A percentile compares a stretch with the other conserved stretches of the same genome.
Evolutionary conservation across 2,888 invertebrate species (phyloP).

Genomic region (Hydrotaea diabolus): DNA sequence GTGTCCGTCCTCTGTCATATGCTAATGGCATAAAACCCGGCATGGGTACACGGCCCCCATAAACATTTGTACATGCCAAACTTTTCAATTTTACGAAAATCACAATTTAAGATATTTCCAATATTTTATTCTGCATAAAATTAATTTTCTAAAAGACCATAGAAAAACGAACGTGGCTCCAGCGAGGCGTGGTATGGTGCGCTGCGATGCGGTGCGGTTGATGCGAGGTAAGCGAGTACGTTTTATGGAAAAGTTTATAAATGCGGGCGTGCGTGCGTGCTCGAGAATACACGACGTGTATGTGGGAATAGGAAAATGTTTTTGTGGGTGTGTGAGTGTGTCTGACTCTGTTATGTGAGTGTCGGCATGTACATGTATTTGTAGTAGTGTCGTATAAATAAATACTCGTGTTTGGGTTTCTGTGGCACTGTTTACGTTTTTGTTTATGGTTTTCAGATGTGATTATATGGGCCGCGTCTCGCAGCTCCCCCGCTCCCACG

Average conservation of each 20-base stretch:
- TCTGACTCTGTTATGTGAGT: constrained; percentile 12
- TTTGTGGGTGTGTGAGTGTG: neutral
- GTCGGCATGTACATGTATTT: neutral
- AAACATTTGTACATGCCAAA: neutral
- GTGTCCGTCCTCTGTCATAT: neutral
- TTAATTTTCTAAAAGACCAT: constrained; percentile 22
- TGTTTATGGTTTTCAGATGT: constrained; percentile 34
- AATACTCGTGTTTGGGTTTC: constrained; percentile 25
- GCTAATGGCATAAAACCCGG: constrained; percentile 8
- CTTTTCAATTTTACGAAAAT: constrained; percentile 18
- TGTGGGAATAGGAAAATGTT: neutral
- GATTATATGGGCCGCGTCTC: neutral
- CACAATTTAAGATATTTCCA: constrained; percentile 32
- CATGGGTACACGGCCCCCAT: neutral
- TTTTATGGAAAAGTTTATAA: constrained; percentile 30
- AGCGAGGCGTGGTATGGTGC: neutral
- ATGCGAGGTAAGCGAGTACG: neutral
- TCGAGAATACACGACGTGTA: constrained; percentile 1
- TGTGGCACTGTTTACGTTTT: constrained; percentile 37
- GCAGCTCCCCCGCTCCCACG: too few species aligned
- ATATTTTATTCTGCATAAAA: constrained; percentile 33
- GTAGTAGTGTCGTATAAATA: constrained; percentile 4
- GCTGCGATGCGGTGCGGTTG: too few species aligned
- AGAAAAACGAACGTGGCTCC: neutral
- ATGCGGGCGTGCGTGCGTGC: neutral